Conservation (phyloP, 1,140 invertebrate species). For the Musca domestica region DNA sequence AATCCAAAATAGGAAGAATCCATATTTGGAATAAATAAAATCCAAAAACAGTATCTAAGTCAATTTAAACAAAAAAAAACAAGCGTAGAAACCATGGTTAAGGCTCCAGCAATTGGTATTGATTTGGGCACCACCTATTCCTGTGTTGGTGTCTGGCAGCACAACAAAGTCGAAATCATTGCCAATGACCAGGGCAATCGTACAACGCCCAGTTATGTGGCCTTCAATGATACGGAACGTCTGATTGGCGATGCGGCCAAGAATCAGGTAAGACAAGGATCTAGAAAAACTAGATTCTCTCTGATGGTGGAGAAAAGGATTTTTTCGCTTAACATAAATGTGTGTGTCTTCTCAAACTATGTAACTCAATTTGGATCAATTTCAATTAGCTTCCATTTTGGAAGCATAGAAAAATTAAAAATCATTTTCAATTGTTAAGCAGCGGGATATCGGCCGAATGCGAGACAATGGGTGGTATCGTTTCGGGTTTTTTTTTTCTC, state of each 20-base stretch:
- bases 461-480: no score
- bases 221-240: slow-evolving; percentile 76
- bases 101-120: slow-evolving; percentile 70
- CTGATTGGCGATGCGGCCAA: slow-evolving; percentile 56
- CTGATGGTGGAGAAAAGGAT: no score
- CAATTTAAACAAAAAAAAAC: not conserved
- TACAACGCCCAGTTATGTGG: slow-evolving; percentile 89
- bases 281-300: no score
- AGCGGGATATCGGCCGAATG: no score
- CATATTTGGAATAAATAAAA: not conserved
- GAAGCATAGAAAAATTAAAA: no score
- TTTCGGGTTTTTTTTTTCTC: no score
- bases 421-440: no score
- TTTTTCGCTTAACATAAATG: no score
- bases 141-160: slow-evolving; percentile 77
- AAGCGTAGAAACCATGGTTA: slow-evolving; percentile 34
- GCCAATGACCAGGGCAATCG: slow-evolving; percentile 93
- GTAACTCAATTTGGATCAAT: no score
- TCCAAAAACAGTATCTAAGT: not conserved
- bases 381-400: no score
- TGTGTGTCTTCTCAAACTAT: no score
- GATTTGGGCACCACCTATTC: slow-evolving; percentile 79
- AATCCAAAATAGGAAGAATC: slow-evolving; percentile 1
- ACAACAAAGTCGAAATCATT: slow-evolving; percentile 90
- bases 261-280: slow-evolving; percentile 40